Base-by-base conservation (phyloP, 2,888 invertebrate genomes). In the Patella ulyssiponensis region DNA sequence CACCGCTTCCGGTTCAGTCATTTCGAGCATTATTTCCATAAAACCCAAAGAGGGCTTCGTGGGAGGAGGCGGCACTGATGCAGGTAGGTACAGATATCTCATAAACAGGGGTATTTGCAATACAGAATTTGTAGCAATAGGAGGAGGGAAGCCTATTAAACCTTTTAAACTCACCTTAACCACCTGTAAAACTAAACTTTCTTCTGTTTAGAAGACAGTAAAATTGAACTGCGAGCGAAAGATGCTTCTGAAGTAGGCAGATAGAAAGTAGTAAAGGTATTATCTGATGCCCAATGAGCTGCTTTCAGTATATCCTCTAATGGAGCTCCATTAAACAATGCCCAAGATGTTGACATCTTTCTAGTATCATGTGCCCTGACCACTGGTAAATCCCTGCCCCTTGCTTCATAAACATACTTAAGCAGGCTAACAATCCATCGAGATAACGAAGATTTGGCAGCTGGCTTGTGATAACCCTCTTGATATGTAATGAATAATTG, bases 401-500 rank as follows among this genome's bases (percentile, higher is more conserved):
- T n/a, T n/a, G n/a, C n/a, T n/a, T n/a, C n/a, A n/a, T n/a, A n/a
- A n/a, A n/a, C n/a, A n/a, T n/a, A n/a, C n/a, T n/a, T n/a, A n/a
- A n/a, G n/a, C n/a, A n/a, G n/a, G n/a, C n/a, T n/a, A n/a, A n/a
- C n/a, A n/a, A n/a, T n/a, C n/a, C n/a, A n/a, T n/a, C n/a, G n/a
- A n/a, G n/a, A n/a, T n/a, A n/a, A n/a, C n/a, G n/a, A n/a, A n/a
- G n/a, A n/a, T n/a, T n/a, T n/a, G n/a, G n/a, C n/a, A n/a, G n/a
- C n/a, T n/a, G n/a, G n/a, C n/a, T n/a, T n/a, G n/a, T n/a, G n/a
- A n/a, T n/a, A n/a, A n/a, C n/a, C n/a, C n/a, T n/a, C n/a, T 64
- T 64, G 64, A n/a, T 64, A 64, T 64, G 64, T 64, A 64, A 64
- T 64, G 23, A 64, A 64, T 17, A 64, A 23, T 23, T n/a, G n/a